These are phyloP conservation scores for Mylabris phalerata DNA, from an alignment of 1,140 invertebrate genomes.

Conservation along the genomic window DNA sequence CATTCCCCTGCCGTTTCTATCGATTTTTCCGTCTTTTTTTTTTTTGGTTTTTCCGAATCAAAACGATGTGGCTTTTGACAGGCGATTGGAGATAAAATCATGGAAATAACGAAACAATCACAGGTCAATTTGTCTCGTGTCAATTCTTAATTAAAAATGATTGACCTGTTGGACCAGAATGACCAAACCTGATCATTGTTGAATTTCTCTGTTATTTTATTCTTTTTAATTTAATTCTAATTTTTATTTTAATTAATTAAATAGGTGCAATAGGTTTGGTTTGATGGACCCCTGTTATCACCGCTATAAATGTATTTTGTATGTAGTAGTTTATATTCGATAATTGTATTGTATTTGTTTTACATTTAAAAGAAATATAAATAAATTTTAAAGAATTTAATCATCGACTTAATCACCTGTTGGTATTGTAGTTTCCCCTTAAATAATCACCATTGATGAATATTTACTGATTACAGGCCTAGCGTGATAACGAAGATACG, in stretches of 20 bases:
- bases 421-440: too few species aligned
- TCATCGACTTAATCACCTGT: too few species aligned
- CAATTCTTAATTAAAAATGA: background rate
- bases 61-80: conserved; percentile 18
- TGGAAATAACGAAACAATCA: conserved; percentile 12
- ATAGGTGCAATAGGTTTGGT: conserved; percentile 5
- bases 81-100: conserved; percentile 13
- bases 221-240: background rate
- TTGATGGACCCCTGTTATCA: conserved; percentile 20
- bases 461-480: background rate
- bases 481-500: background rate
- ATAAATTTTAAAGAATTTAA: too few species aligned
- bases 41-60: too few species aligned
- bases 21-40: too few species aligned
- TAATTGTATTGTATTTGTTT: conserved; percentile 17
- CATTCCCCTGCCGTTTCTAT: conserved; percentile 16
- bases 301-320: conserved; percentile 19
- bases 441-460: too few species aligned
- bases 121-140: conserved; percentile 2
- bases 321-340: conserved; percentile 15
- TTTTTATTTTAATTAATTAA: background rate
- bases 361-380: conserved; percentile 11
- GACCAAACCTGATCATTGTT: conserved; percentile 3
- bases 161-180: conserved; percentile 18
- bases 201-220: too few species aligned